These are phyloP conservation scores for Helicoverpa zea DNA, from an alignment of 1,140 invertebrate species.

Conservation along the genomic window DNA sequence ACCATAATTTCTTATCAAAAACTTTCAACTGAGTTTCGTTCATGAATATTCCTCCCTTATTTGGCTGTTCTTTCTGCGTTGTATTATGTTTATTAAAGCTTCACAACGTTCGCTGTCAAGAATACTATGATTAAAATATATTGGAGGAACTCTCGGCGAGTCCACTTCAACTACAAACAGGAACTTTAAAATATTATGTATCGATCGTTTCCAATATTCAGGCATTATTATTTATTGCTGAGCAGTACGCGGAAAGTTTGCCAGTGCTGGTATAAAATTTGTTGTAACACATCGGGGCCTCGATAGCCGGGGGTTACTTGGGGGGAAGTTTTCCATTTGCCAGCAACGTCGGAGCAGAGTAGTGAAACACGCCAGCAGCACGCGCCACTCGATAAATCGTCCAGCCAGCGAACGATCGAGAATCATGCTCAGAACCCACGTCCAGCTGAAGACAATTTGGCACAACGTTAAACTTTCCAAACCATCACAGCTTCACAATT, in stretches of 20 bases:
- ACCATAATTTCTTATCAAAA: conserved; percentile 74
- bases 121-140: conserved; percentile 35
- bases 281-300: conserved; percentile 54
- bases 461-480: conserved; percentile 19
- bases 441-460: conserved; percentile 23
- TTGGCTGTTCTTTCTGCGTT: conserved; percentile 55
- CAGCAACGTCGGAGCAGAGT: conserved; percentile 53
- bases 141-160: conserved; percentile 17
- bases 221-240: conserved; percentile 66
- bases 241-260: conserved; percentile 61
- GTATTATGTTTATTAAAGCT: conserved; percentile 51
- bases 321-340: conserved; percentile 67
- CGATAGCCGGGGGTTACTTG: conserved; percentile 54
- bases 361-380: conserved; percentile 51
- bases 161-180: conserved; percentile 48
- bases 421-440: conserved; percentile 26
- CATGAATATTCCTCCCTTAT: conserved; percentile 68
- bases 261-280: conserved; percentile 62
- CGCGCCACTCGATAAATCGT: conserved; percentile 62
- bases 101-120: conserved; percentile 29
- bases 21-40: conserved; percentile 64
- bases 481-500: not conserved
- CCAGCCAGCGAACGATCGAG: conserved; percentile 46
- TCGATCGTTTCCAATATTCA: conserved; percentile 59
- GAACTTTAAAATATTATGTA: conserved; percentile 61